Base-by-base conservation (phyloP, 2,888 invertebrate species). In the Drosophila ustulata region DNA sequence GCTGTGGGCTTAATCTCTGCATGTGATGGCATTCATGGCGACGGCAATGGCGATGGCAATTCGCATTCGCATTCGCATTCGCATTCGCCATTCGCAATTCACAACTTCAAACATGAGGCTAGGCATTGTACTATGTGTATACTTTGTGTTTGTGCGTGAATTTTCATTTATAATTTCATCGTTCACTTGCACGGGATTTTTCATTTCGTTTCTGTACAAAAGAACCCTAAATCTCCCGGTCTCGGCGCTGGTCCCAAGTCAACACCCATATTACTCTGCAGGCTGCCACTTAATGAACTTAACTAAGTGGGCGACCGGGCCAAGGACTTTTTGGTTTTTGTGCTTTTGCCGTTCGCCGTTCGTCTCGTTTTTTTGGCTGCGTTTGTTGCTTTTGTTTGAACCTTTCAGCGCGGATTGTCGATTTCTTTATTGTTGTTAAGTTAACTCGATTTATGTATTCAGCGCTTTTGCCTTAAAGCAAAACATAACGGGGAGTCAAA, bases 381-480 rank as follows among this genome's bases (percentile, higher is more conserved):
- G 18, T 18, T 18, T 18, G n/a, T 41, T 25, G 51, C n/a, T 43
- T 43, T 56, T 66, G 64, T 52, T 32, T 55, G 25, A 51, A 41
- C 55, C 43, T 58, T 73, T 68, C 43, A 37, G 18, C 34, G 34
- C 37, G 57, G 25, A 62, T 52, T 66, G 49, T 13, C 50, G 78
- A 80, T 63, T 61, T 58, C 63, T 57, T 63, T 61, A 56, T 67
- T 67, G 59, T 56, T 64, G 63, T 64, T 55, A 64, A 66, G 66
- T 41, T 61, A 63, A 50, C 66, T 64, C 78, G 78, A 84, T 84
- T 81, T 81, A 84, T 80, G 74, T 78, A 51, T 62, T 80, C 66
- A 76, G 63, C 56, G 62, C 59, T 30, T 50, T 61, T 34, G 28
- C 52, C 45, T 50, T 18, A 9, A n/a, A 67, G 45, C 51, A n/a